Percentiles rank a stretch among this genome's conserved stretches.
Evolutionary conservation across 2,888 invertebrate genomes (phyloP).

Genomic region (Beris chalybata): DNA sequence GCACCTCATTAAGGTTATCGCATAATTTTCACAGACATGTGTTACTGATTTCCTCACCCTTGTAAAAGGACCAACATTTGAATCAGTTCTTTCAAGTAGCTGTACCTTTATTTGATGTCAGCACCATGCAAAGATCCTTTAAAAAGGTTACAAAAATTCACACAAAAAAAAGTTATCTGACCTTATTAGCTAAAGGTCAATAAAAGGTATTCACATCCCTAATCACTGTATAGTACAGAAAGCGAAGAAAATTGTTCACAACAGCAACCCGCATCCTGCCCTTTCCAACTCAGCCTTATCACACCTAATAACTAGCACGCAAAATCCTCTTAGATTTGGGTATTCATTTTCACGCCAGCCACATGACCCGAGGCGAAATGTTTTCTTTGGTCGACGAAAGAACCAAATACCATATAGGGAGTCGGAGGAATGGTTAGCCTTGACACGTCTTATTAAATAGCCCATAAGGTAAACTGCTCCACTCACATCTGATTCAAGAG

Average conservation of each 20-base stretch:
- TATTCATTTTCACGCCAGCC: conserved; percentile 6
- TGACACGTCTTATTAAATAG: conserved; percentile 21
- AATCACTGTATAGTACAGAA: conserved; percentile 2
- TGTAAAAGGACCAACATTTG: no score
- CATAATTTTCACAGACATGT: no score
- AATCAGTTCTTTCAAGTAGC: no score
- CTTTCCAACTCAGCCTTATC: conserved; percentile 12
- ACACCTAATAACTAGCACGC: conserved; percentile 28
- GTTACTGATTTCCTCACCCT: no score
- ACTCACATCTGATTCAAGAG: no score
- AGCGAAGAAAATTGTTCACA: conserved; percentile 15
- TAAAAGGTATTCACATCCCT: conserved; percentile 16
- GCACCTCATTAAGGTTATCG: no score
- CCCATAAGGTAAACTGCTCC: no score
- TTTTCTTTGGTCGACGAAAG: background rate
- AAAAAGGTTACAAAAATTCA: conserved; percentile 4
- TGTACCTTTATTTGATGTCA: no score
- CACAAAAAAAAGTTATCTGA: conserved; percentile 28
- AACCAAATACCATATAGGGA: background rate
- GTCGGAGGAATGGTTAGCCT: conserved; percentile 14
- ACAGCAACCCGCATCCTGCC: background rate
- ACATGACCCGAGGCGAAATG: conserved; percentile 16
- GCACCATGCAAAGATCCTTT: no score
- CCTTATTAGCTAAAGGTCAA: conserved; percentile 35
- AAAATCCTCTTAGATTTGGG: conserved; percentile 22